Evolutionary conservation across 2,113 vertebrate genomes (phyloP).

Genomic region (Chaetodon trifascialis): DNA sequence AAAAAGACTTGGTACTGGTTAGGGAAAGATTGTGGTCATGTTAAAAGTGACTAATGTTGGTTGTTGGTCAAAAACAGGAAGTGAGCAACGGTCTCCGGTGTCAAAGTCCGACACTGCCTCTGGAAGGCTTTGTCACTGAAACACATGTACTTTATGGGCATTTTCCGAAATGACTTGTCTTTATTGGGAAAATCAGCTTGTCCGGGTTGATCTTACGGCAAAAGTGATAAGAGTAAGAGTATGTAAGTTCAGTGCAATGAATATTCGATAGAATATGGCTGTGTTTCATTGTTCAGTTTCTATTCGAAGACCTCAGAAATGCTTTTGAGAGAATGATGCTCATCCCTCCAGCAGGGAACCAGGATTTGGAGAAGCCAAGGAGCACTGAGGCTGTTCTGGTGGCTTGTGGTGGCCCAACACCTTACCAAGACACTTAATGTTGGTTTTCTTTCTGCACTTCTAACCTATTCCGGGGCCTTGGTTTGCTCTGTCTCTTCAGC

Average conservation of each 20-base stretch:
- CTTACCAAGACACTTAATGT: constrained; percentile 11
- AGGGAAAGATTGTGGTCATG: background rate
- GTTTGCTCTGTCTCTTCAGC: constrained; percentile 12
- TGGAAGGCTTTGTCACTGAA: background rate
- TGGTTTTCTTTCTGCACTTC: constrained; percentile 22
- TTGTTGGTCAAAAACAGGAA: background rate
- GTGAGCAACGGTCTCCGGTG: background rate
- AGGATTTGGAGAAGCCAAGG: constrained; percentile 14
- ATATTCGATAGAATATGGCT: background rate
- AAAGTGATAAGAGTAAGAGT: background rate
- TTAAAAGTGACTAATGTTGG: background rate
- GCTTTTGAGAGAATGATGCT: background rate
- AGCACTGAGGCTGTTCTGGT: constrained; percentile 3
- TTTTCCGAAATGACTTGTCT: background rate
- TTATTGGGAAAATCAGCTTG: background rate
- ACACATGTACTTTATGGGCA: background rate
- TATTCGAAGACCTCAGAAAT: background rate
- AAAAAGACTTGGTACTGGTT: background rate
- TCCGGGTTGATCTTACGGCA: background rate
- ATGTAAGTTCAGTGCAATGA: background rate
- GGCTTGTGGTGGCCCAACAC: constrained; percentile 5
- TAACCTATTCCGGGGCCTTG: constrained; percentile 20
- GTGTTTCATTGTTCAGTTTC: background rate
- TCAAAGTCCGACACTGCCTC: background rate
- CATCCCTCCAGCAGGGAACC: background rate